Percentiles rank a stretch among this genome's conserved stretches.
Conservation (phyloP, 2,113 vertebrate species). For the Amphiprion ocellaris region DNA sequence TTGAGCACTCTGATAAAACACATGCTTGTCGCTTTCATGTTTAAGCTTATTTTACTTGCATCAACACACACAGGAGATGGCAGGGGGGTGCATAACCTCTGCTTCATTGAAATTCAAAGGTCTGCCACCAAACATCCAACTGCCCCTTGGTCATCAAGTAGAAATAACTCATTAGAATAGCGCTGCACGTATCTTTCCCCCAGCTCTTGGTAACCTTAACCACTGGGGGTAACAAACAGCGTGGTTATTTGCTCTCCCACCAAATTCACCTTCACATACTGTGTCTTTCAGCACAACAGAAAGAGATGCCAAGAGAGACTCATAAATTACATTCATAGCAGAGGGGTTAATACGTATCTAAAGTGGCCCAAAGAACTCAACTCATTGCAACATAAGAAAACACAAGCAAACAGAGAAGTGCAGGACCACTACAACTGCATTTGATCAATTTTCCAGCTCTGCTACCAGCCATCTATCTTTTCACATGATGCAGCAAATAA, state of each 20-base stretch:
- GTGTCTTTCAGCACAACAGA: neutral
- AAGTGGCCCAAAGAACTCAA: neutral
- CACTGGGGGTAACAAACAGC: constrained; percentile 12
- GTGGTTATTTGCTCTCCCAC: neutral
- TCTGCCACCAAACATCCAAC: constrained; percentile 54
- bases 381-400: no score
- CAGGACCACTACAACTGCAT: no score
- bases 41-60: constrained; percentile 23
- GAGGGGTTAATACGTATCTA: neutral
- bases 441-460: neutral
- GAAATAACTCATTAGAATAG: constrained; percentile 77
- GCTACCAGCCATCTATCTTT: neutral
- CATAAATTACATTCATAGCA: neutral
- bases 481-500: constrained; percentile 7
- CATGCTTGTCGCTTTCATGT: constrained; percentile 21
- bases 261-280: constrained; percentile 50
- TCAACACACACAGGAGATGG: neutral
- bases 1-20: neutral
- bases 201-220: constrained; percentile 68
- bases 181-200: constrained; percentile 43
- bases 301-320: neutral
- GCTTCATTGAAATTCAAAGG: constrained; percentile 79
- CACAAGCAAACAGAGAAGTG: no score
- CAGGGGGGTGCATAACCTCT: constrained; percentile 36
- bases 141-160: constrained; percentile 58